phyloP scores from a whole-genome alignment of 1,140 invertebrate genomes.

The Dinoponera quadriceps region DNA sequence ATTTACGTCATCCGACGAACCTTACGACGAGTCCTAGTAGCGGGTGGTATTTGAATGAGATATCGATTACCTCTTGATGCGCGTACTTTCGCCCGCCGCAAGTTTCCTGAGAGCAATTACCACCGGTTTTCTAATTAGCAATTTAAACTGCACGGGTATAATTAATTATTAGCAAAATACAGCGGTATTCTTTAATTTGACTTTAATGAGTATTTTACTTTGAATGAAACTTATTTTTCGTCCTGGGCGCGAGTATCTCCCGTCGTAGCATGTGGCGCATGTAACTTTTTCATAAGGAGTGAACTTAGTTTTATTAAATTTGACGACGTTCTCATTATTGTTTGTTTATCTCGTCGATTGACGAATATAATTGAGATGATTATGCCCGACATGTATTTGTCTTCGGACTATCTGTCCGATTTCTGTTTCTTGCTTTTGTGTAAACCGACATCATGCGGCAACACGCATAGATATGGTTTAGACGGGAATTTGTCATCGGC shows the following conservation, averaged over 20 bases:
- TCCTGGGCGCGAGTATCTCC: background rate
- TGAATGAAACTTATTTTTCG: background rate
- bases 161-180: background rate
- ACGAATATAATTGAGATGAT: too few relatives aligned
- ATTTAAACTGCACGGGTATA: background rate
- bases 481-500: background rate
- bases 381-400: too few relatives aligned
- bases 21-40: background rate
- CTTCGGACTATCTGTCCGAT: too few relatives aligned
- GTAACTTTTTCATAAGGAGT: background rate
- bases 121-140: background rate
- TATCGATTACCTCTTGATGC: background rate
- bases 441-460: too few relatives aligned
- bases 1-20: conserved; percentile 2
- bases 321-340: too few relatives aligned
- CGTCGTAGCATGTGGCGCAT: background rate
- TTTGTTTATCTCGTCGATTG: too few relatives aligned
- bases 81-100: too few relatives aligned
- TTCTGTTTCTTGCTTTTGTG: too few relatives aligned
- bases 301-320: too few relatives aligned
- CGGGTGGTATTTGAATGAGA: background rate
- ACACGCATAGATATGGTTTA: too few relatives aligned
- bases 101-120: background rate
- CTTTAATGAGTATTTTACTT: background rate
- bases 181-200: conserved; percentile 4